Percentiles rank a stretch among this genome's conserved stretches.
Conservation (phyloP, 92 coral and sea anemone genomes). For the Epizoanthus illoricatus region DNA sequence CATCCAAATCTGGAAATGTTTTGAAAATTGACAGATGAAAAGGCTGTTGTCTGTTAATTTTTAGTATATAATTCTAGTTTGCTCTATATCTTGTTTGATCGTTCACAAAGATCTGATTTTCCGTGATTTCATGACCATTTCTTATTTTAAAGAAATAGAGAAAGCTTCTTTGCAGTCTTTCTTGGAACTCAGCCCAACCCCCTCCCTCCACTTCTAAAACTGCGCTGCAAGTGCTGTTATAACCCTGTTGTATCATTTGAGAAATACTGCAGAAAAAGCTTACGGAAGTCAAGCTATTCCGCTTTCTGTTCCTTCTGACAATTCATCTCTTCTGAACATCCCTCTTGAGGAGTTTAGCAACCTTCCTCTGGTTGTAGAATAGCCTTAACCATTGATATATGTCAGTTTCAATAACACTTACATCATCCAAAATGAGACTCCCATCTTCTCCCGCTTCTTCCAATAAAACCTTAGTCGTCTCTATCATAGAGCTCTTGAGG, state of each 20-base stretch:
- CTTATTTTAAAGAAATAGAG: too few species aligned
- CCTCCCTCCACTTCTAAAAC: not conserved
- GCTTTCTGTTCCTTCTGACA: not conserved
- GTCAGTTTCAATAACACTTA: not conserved
- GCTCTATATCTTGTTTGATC: too few species aligned
- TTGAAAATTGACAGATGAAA: too few species aligned
- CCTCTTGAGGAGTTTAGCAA: not conserved
- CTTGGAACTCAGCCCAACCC: too few species aligned
- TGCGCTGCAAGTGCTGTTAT: too few species aligned
- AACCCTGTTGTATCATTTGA: too few species aligned
- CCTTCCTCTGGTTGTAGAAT: not conserved
- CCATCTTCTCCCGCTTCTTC: constrained; percentile 1
- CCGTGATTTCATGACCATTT: too few species aligned
- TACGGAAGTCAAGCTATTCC: constrained; percentile 16
- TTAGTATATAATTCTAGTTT: too few species aligned
- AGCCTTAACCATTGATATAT: not conserved
- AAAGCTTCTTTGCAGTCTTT: too few species aligned
- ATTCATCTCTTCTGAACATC: not conserved
- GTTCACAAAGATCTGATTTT: too few species aligned
- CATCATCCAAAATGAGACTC: not conserved
- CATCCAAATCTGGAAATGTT: too few species aligned
- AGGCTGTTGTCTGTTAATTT: too few species aligned
- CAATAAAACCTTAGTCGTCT: constrained; percentile 10
- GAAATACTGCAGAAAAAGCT: not conserved
- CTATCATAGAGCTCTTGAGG: not conserved